Evolutionary conservation across 2,888 invertebrate genomes (phyloP).

Genomic region (Latheticus oryzae): DNA sequence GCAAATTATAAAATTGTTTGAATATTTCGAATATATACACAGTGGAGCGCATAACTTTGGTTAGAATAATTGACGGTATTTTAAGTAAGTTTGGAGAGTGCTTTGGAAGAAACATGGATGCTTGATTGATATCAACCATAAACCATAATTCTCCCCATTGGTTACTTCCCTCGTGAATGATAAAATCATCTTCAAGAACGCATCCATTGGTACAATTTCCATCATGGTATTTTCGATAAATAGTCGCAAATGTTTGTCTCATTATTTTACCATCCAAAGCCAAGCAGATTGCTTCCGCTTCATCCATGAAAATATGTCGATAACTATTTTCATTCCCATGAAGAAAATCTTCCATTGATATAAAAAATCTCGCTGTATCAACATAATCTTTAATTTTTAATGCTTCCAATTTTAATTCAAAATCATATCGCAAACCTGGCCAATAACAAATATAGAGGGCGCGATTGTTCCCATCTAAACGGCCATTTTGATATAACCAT

Average conservation of each 20-base stretch:
- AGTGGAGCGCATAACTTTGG: constrained; percentile 60
- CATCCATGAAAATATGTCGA: constrained; percentile 63
- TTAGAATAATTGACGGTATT: constrained; percentile 56
- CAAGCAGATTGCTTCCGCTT: constrained; percentile 61
- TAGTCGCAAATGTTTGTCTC: constrained; percentile 51
- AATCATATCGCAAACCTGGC: constrained; percentile 59
- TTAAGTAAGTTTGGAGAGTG: constrained; percentile 58
- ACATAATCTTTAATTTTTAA: constrained; percentile 55
- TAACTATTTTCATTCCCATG: constrained; percentile 55
- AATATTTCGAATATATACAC: constrained; percentile 59
- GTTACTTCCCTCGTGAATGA: constrained; percentile 42
- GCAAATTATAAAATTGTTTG: constrained; percentile 58
- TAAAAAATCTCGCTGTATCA: constrained; percentile 59
- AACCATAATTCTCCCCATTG: constrained; percentile 62
- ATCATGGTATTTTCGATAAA: constrained; percentile 55
- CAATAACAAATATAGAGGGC: constrained; percentile 63
- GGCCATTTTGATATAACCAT: constrained; percentile 55
- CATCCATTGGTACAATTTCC: constrained; percentile 52
- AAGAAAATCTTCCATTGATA: constrained; percentile 56
- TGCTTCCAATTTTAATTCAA: constrained; percentile 54
- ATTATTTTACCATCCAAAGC: constrained; percentile 58
- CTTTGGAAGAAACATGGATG: constrained; percentile 60
- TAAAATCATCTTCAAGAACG: constrained; percentile 42
- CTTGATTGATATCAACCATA: constrained; percentile 62
- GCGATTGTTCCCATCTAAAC: constrained; percentile 56